Base-by-base conservation (phyloP, 2,888 invertebrate species). In the Caenorhabditis sinica region DNA sequence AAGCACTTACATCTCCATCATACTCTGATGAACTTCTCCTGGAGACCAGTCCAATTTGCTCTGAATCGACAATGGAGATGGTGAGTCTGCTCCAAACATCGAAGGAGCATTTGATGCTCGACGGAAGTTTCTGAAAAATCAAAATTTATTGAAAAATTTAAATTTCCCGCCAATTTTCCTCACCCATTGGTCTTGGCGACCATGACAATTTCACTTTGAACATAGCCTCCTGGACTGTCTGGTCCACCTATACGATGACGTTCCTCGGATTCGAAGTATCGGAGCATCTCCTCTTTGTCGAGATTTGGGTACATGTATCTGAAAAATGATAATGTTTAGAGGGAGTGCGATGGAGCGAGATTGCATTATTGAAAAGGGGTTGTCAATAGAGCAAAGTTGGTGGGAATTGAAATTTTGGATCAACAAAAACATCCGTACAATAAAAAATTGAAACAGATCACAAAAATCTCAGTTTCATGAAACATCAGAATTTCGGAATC, bases 121-220 rank as follows among this genome's bases (percentile, higher is more conserved):
- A 43, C 91, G 89, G 81, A 82, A 86, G 77, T 77, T 72, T 23
- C 75, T 79, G 56, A n/a, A 65, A 66, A 36, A 28, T 4, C 13
- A 17, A 43, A 13, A 30, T 15, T 33, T 25, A 25, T 9, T 11
- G 25, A 56, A 28, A 9, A n/a, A 36, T 49, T 2, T 9, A 28
- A 51, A 36, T 36, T n/a, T 63, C 11, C 17, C 45, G 17, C 45
- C 20, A 9, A 49, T 49, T 49, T 49, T 49, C 23, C 82, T 72
- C 61, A 90, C 90, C 90, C 89, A 43, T 90, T 71, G 0, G 90
- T 92, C 81, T 92, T 92, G 23, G 92, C 92, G 15, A 92, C 92
- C 92, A 92, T 92, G n/a, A 92, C 92, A 73, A 92, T 92, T 72
- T 92, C 92, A 66, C 89, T 89, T 68, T 90, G 92, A 56, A 92